Evolutionary conservation across 2,797 vertebrate genomes (phyloP), one percentile per base, ranked within the genome.

Genomic region (Pantherophis vulpinus): DNA sequence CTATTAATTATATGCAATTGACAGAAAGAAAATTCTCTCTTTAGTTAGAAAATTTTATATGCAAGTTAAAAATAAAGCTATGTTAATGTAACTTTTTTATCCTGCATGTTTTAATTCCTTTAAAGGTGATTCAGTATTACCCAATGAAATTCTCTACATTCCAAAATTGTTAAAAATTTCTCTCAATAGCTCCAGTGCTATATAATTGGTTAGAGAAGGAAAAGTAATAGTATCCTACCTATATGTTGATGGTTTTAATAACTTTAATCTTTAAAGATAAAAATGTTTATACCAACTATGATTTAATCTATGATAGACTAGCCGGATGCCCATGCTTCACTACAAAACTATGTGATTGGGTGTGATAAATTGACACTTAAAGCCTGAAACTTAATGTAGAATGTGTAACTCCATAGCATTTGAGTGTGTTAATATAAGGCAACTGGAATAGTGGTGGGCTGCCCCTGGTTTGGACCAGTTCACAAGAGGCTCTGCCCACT

Each of bases 21-120:
- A 96, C 96, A 97, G 95, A 12, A 96, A 97, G 96, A 97, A 95
- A 96, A 96, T 96, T 94, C 96, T 96, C 96, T 96, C 96, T 96
- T 96, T 96, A 95, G 92, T 97, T 95, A 96, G 96, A 96, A 96
- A 97, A 96, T 96, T 94, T 97, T 97, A 97, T 97, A 96, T 97
- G 95, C 95, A 96, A 96, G 95, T 96, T 97, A 96, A 97, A 96
- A 96, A 96, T 95, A 96, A 97, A 96, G 95, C 94, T 96, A 96
- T 96, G 96, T 96, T 97, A 97, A 97, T 97, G 91, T 96, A 96
- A 93, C 94, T 96, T 96, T 89, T 92, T 96, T 96, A 96, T 94
- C 95, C 95, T 93, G 91, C 91, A 93, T 93, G 92, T 95, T 96
- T 96, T 0, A 4, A 93, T 93, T 96, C 90, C 95, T 96, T 96